A percentile compares a stretch with the other conserved stretches of the same genome.
Conservation (phyloP, 2,797 vertebrate genomes). For the Premnoplex brunnescens region DNA sequence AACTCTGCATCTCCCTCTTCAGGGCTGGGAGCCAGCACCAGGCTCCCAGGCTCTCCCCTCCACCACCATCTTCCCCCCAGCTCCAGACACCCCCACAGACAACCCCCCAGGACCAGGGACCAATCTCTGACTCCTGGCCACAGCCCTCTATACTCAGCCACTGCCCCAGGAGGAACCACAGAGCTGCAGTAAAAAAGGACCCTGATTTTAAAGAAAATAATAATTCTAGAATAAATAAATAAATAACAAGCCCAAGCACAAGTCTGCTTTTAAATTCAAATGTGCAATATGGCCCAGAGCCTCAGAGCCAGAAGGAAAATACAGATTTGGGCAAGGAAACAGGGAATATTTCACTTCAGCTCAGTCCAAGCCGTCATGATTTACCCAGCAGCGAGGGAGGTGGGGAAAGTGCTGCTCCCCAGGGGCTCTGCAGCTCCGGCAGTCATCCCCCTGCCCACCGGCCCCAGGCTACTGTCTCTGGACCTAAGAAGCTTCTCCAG, state of each 20-base stretch:
- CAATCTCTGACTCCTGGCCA: background rate
- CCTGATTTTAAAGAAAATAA: conserved; percentile 18
- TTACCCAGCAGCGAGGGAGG: background rate
- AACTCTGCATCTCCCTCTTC: conserved; percentile 9
- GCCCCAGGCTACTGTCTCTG: background rate
- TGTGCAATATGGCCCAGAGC: conserved; percentile 63
- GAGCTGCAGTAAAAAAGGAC: background rate
- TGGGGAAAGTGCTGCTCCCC: background rate
- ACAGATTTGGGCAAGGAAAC: conserved; percentile 65
- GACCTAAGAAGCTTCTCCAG: background rate
- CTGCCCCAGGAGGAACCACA: background rate
- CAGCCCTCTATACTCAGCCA: background rate
- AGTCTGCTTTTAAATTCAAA: conserved; percentile 72
- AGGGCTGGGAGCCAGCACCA: conserved; percentile 40
- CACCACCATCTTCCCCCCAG: background rate
- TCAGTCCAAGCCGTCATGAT: conserved; percentile 50
- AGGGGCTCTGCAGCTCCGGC: background rate
- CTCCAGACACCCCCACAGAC: background rate
- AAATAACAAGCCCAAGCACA: conserved; percentile 22
- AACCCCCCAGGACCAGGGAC: background rate
- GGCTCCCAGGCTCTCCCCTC: background rate
- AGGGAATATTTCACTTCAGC: conserved; percentile 58
- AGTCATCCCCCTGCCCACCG: background rate
- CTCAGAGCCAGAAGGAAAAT: conserved; percentile 59
- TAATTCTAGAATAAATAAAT: conserved; percentile 42